Base-by-base conservation (phyloP, 1,140 invertebrate species). In the Temnothorax longispinosus region DNA sequence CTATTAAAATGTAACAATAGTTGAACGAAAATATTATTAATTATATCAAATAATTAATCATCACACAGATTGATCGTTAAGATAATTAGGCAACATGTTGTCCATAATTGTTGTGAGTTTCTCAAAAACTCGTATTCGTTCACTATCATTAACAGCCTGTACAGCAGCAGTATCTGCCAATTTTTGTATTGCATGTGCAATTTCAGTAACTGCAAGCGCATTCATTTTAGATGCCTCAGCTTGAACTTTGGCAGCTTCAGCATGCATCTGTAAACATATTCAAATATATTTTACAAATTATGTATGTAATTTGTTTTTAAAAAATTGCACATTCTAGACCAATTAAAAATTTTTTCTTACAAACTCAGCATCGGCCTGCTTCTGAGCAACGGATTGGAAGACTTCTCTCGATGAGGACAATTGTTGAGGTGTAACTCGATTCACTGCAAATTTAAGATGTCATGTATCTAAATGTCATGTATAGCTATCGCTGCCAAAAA, bases 121-220 rank as follows among this genome's bases (percentile, higher is more conserved):
- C 0, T 69, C 41, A 27, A 69, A 69, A 44, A 69, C 38, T 47
- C 8, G n/a, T 21, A 69, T 69, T 0, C 41, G 41, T n/a, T 69
- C n/a, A 2, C 10, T 47, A 6, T 69, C n/a, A 47, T 69, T 69
- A 47, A 21, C n/a, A 3, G n/a, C 65, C 11, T 47, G 41, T 69
- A 27, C n/a, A 69, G 65, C 41, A 69, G 65, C 65, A n/a, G 41
- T 13, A 47, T 69, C 65, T 69, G 41, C n/a, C 2, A 69, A 47
- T 3, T 69, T 69, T 47, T n/a, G 18, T 47, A 47, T n/a, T 1
- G 65, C 65, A 44, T 21, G 3, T 69, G 65, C 41, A 69, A 69
- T 69, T 69, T 69, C 32, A 13, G 65, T 47, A 11, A 69, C 47
- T n/a, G 65, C 65, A 44, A 44, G 38, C 11, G 41, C 38, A n/a